phyloP scores from a whole-genome alignment of 2,888 invertebrate species.

The Eretmocerus hayati region DNA sequence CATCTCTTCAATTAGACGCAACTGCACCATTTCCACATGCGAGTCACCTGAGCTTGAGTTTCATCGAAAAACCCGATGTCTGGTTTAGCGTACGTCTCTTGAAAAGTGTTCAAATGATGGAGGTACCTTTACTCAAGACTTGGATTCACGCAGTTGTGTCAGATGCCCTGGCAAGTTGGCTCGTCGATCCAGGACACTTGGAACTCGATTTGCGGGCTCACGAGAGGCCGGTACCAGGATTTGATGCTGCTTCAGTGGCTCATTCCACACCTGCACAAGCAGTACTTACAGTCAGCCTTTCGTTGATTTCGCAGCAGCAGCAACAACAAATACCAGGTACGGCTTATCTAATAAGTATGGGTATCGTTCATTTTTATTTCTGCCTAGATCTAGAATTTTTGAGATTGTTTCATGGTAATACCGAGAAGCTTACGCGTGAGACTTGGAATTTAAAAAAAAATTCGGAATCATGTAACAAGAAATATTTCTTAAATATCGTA shows the following conservation, averaged over 20 bases:
- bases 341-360: too few species aligned
- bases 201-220: conserved; percentile 39
- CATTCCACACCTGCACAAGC: conserved; percentile 38
- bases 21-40: conserved; percentile 51
- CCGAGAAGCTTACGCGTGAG: too few species aligned
- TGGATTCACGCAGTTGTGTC: conserved; percentile 52
- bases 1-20: conserved; percentile 47
- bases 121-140: conserved; percentile 50
- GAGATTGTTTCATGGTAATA: neutral
- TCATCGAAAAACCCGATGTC: conserved; percentile 51
- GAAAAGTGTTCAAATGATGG: conserved; percentile 50
- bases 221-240: conserved; percentile 39
- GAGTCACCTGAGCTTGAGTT: conserved; percentile 47
- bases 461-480: too few species aligned
- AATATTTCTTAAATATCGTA: too few species aligned
- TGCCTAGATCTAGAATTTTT: too few species aligned
- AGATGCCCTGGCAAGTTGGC: conserved; percentile 47
- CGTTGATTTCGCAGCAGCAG: too few species aligned
- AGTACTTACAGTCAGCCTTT: conserved; percentile 49
- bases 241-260: conserved; percentile 30
- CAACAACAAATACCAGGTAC: too few species aligned
- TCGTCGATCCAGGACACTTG: conserved; percentile 47
- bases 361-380: too few species aligned
- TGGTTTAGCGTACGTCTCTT: conserved; percentile 51
- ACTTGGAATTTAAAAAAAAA: too few species aligned